Percentiles rank a stretch among this genome's conserved stretches.
Evolutionary conservation across 2,888 invertebrate species (phyloP).

Genomic region (Lathronympha strigana): DNA sequence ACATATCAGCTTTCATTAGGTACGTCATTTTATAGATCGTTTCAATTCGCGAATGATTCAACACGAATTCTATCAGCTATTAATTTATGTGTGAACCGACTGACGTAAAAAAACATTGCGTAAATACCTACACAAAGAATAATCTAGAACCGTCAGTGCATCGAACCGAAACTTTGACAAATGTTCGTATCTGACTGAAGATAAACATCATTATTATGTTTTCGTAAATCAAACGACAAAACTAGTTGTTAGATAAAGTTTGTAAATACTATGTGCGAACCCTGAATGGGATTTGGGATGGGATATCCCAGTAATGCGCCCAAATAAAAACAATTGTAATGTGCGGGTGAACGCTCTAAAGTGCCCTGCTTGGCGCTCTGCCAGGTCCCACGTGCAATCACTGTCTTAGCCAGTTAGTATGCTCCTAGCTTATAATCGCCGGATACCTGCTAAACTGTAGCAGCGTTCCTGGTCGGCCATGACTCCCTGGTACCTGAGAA

Average conservation of each 20-base stretch:
- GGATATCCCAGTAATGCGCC: conserved; percentile 57
- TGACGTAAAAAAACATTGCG: conserved; percentile 21
- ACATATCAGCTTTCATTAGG: conserved; percentile 28
- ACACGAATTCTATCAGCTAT: conserved; percentile 29
- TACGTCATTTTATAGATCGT: conserved; percentile 32
- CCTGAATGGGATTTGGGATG: conserved; percentile 53
- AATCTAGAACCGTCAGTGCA: conserved; percentile 51
- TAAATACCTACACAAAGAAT: conserved; percentile 8
- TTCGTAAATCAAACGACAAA: conserved; percentile 51
- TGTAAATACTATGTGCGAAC: conserved; percentile 41
- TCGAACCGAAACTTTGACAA: conserved; percentile 54
- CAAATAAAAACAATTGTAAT: conserved; percentile 69
- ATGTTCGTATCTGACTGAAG: conserved; percentile 46
- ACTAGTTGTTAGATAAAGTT: conserved; percentile 43
- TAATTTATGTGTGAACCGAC: conserved; percentile 33
- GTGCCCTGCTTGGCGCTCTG: conserved; percentile 78
- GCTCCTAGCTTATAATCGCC: conserved; percentile 76
- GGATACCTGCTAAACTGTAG: conserved; percentile 65
- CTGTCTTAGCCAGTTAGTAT: conserved; percentile 70
- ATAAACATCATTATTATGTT: conserved; percentile 55
- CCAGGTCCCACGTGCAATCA: conserved; percentile 82
- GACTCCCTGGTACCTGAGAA: conserved; percentile 40
- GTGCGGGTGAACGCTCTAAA: conserved; percentile 77
- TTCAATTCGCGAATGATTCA: conserved; percentile 33
- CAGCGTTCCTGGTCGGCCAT: conserved; percentile 46